A percentile compares a stretch with the other conserved stretches of the same genome.
These are phyloP conservation scores for Phoxinus phoxinus DNA, from an alignment of 2,113 vertebrate species.

Conservation along the genomic window DNA sequence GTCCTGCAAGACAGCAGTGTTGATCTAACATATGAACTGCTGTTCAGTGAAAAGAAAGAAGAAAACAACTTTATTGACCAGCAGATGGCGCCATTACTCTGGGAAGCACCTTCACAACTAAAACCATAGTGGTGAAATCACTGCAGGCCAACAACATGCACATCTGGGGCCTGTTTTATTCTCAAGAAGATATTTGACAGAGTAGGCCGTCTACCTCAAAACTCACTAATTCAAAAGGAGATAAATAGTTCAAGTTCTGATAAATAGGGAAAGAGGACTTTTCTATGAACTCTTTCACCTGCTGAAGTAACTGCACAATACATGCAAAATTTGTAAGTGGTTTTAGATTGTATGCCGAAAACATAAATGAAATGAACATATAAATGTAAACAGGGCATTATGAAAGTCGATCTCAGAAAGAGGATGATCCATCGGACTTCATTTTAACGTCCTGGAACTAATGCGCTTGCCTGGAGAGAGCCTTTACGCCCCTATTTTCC, in stretches of 20 bases:
- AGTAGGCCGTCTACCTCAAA: background rate
- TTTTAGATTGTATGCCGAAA: background rate
- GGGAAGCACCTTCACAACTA: background rate
- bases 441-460: slow-evolving; percentile 51
- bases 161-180: slow-evolving; percentile 15
- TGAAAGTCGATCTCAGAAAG: slow-evolving; percentile 12
- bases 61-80: background rate
- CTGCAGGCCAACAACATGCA: background rate
- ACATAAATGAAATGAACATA: background rate
- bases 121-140: background rate
- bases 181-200: background rate
- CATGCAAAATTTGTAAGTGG: background rate
- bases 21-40: background rate
- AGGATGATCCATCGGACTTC: background rate
- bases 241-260: background rate
- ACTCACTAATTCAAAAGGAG: background rate
- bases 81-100: background rate
- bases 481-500: slow-evolving; percentile 24
- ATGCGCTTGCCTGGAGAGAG: slow-evolving; percentile 41
- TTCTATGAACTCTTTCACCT: background rate
- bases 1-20: background rate
- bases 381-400: background rate
- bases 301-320: background rate
- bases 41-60: background rate
- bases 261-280: background rate